Conservation (phyloP, 2,888 invertebrate species). For the Leptinotarsa rubiginosa region DNA sequence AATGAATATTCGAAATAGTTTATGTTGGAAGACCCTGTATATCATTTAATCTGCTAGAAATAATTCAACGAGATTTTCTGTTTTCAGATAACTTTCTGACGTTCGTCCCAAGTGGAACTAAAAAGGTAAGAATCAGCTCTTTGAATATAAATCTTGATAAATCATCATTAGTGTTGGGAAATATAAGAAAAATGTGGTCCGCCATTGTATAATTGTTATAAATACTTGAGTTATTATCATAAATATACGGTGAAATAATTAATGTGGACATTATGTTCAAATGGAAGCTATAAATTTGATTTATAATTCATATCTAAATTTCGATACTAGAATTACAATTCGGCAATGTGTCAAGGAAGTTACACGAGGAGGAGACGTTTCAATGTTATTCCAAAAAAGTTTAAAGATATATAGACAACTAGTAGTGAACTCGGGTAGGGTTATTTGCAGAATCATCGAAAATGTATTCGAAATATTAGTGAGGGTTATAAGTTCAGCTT, state of each 20-base stretch:
- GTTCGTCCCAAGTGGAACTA: conserved; percentile 23
- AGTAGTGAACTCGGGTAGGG: too few relatives aligned
- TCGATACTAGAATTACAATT: conserved; percentile 10
- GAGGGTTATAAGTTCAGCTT: too few relatives aligned
- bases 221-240: conserved; percentile 30
- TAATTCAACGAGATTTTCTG: conserved; percentile 12
- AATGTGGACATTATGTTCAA: conserved; percentile 24
- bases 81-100: conserved; percentile 26
- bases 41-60: conserved; percentile 9
- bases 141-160: conserved; percentile 28
- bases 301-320: conserved; percentile 25
- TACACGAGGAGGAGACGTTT: not conserved
- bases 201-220: conserved; percentile 29
- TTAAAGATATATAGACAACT: too few relatives aligned
- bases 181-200: conserved; percentile 24
- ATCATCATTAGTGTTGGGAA: conserved; percentile 25
- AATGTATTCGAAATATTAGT: too few relatives aligned
- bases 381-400: not conserved
- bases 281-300: conserved; percentile 21
- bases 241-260: conserved; percentile 26
- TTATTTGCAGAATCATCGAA: too few relatives aligned
- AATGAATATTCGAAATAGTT: too few relatives aligned
- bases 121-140: conserved; percentile 28
- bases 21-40: not conserved
- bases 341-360: not conserved